Evolutionary conservation across 2,797 vertebrate genomes (phyloP), one percentile per base, ranked within the genome.

Genomic region (Crocodylus rhombifer): DNA sequence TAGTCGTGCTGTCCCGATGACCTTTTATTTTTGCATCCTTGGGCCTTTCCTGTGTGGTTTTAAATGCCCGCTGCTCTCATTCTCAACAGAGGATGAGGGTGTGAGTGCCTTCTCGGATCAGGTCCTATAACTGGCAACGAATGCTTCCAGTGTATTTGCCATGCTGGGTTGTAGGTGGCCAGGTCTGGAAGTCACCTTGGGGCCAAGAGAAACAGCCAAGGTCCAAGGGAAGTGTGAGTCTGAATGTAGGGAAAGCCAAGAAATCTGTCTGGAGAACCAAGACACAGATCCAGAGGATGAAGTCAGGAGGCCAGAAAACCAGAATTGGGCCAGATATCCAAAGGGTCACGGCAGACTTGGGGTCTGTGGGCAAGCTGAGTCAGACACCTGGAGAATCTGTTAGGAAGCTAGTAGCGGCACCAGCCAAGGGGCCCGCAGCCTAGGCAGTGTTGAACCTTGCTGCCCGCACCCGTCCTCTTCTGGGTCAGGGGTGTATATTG

Each of bases 271-370:
- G 42, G 42, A 42, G 42, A 42, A 42, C 42, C 42, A 42, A 51
- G 42, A 51, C 86, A 84, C 83, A 94, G 84, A 94, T 93, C 91
- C 86, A n/a, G 26, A 88, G 55, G 84, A 13, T 63, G 36, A 93
- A 94, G 83, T 67, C 91, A 16, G 90, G 82, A 87, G 91, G 88
- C 80, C 94, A 93, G 93, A 92, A 95, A 97, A 94, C n/a, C 71
- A 82, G 2, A 75, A 8, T 86, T 92, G 62, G 26, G 3, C 12
- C n/a, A 10, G 16, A 71, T 80, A 69, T 26, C 3, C 56, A 86
- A 81, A 92, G 51, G 74, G 88, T 89, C 91, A 89, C 58, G 87
- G 20, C 33, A 67, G 55, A 26, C 63, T 87, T 80, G 82, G 42
- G 82, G 88, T 88, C 60, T 63, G 62, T 1, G 42, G 42, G 42